Conservation (phyloP, 2,888 invertebrate genomes). For the Zygothrica quintamaculata region DNA sequence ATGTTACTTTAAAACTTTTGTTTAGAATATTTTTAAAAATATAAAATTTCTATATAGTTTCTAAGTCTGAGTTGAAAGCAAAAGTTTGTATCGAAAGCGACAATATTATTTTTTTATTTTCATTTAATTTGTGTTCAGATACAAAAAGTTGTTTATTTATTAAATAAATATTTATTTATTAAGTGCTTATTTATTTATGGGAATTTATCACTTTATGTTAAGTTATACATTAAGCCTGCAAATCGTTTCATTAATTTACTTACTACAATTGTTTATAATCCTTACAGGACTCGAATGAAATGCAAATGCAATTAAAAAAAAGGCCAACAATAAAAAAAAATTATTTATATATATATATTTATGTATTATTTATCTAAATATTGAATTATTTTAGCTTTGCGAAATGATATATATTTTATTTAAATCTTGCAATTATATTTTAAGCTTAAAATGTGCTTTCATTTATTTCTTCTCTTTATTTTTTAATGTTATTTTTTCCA, state of each 20-base stretch:
- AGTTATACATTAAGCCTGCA: background rate
- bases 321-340: constrained; percentile 1
- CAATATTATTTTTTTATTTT: too few relatives aligned
- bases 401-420: too few relatives aligned
- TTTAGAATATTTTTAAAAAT: too few relatives aligned
- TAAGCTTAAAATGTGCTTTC: background rate
- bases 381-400: background rate
- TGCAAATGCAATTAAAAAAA: background rate
- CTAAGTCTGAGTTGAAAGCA: too few relatives aligned
- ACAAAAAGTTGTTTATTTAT: too few relatives aligned
- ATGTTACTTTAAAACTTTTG: too few relatives aligned
- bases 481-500: background rate
- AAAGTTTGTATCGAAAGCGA: too few relatives aligned
- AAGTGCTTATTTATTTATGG: too few relatives aligned
- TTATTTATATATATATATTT: background rate
- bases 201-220: too few relatives aligned
- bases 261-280: constrained; percentile 3
- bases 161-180: too few relatives aligned
- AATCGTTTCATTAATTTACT: background rate
- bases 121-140: too few relatives aligned
- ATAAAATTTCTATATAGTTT: too few relatives aligned
- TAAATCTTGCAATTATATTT: background rate
- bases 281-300: background rate
- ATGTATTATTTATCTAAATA: background rate
- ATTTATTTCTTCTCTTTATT: background rate